A percentile compares a stretch with the other conserved stretches of the same genome.
These are phyloP conservation scores for Theristicus caerulescens DNA, from an alignment of 2,113 vertebrate genomes.

Conservation along the genomic window DNA sequence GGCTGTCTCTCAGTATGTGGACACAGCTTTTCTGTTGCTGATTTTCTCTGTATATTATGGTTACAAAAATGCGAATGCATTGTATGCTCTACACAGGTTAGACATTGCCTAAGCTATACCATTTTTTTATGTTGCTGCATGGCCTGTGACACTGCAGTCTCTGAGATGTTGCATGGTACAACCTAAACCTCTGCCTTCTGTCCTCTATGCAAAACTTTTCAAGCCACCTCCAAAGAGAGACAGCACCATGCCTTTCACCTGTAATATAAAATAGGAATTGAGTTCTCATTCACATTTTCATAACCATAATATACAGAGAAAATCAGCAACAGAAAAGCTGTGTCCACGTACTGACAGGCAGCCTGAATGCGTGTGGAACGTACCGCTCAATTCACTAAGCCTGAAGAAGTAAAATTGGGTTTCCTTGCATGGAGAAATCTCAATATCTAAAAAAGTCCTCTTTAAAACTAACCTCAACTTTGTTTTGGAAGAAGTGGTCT, in stretches of 20 bases:
- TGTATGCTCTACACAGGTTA: not conserved
- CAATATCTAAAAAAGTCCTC: not conserved
- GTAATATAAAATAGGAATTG: not conserved
- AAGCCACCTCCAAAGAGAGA: not conserved
- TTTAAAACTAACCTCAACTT: not conserved
- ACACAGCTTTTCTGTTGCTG: no score
- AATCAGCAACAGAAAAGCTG: not conserved
- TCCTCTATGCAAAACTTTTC: not conserved
- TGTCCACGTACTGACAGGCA: not conserved
- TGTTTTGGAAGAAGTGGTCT: not conserved
- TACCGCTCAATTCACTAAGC: not conserved
- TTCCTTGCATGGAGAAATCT: not conserved
- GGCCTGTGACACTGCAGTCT: not conserved
- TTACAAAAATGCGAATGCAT: not conserved
- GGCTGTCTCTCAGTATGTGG: no score
- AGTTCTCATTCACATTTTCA: not conserved
- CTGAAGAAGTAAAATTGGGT: not conserved
- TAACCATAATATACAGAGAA: not conserved
- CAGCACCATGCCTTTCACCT: not conserved
- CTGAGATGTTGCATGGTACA: not conserved
- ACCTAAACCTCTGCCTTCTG: not conserved
- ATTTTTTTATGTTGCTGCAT: not conserved
- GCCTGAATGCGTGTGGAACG: fast-evolving
- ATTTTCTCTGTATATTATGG: no score
- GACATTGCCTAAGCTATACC: not conserved